Conservation (phyloP, 1,140 invertebrate species). For the Drosophila micromelanica region DNA sequence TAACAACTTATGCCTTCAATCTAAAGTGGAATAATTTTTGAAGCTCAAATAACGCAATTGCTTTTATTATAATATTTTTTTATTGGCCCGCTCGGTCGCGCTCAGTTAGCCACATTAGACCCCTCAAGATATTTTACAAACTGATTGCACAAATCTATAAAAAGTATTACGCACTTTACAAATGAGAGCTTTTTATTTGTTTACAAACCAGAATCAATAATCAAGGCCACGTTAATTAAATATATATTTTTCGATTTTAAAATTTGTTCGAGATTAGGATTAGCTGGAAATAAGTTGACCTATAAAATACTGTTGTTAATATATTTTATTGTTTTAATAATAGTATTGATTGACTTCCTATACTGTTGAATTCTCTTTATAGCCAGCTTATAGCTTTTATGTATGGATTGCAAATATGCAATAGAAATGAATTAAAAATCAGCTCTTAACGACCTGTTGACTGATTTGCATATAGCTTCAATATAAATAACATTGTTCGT, state of each 20-base stretch:
- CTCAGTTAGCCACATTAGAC: conserved; percentile 23
- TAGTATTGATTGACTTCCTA: conserved; percentile 1
- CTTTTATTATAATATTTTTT: conserved; percentile 32
- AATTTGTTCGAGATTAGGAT: neutral
- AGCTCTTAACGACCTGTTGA: conserved; percentile 14
- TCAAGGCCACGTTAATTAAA: conserved; percentile 2
- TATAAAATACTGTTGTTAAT: conserved; percentile 9
- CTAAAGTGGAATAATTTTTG: conserved; percentile 60
- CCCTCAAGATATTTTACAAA: conserved; percentile 9
- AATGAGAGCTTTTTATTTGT: conserved; percentile 38
- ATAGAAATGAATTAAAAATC: conserved; percentile 13
- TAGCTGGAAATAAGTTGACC: neutral
- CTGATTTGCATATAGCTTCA: conserved; percentile 18
- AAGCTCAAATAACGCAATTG: conserved; percentile 53
- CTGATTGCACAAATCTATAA: conserved; percentile 28
- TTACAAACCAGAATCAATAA: conserved; percentile 23
- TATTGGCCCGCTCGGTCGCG: conserved; percentile 27
- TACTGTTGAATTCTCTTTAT: neutral
- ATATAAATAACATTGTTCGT: conserved; percentile 20
- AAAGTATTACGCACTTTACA: conserved; percentile 39
- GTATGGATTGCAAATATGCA: neutral
- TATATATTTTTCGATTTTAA: neutral
- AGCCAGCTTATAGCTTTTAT: neutral
- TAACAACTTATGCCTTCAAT: conserved; percentile 18
- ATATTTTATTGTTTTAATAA: neutral